A percentile compares a stretch with the other conserved stretches of the same genome.
Evolutionary conservation across 1,140 invertebrate genomes (phyloP).

Genomic region (Telenomus remus): DNA sequence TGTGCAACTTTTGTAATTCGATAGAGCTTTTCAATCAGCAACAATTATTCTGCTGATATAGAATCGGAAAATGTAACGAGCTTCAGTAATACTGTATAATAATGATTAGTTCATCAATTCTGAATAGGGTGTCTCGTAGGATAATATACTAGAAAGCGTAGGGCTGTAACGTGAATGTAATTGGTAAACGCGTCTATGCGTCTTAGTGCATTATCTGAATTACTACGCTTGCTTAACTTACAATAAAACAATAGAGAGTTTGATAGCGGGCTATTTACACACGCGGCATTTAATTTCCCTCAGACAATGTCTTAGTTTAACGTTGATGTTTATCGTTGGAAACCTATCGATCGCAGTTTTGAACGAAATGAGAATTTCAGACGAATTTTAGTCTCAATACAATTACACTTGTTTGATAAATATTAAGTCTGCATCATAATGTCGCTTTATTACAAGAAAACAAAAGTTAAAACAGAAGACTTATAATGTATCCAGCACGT

Average conservation of each 20-base stretch:
- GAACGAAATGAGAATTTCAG: slow-evolving; percentile 17
- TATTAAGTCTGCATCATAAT: no score
- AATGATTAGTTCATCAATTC: no score
- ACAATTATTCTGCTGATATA: no score
- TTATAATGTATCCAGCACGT: no score
- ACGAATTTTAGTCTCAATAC: no score
- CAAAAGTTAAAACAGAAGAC: no score
- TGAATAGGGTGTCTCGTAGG: no score
- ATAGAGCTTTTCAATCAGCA: no score
- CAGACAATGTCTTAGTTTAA: slow-evolving; percentile 38
- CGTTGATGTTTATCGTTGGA: slow-evolving; percentile 15
- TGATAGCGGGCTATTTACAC: slow-evolving; percentile 43
- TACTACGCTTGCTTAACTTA: slow-evolving; percentile 48
- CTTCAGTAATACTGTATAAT: no score
- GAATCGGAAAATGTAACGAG: no score
- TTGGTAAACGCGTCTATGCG: slow-evolving; percentile 51
- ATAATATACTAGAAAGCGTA: background rate
- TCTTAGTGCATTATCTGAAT: slow-evolving; percentile 43
- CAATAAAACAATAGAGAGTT: slow-evolving; percentile 45
- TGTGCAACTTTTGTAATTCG: no score
- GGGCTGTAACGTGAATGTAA: slow-evolving; percentile 45
- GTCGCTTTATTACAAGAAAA: no score
- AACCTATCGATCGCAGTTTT: slow-evolving; percentile 25
- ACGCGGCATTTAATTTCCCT: slow-evolving; percentile 38
- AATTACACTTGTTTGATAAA: background rate